phyloP scores from a whole-genome alignment of 2,113 vertebrate species.

The Gnathonemus longibarbis region DNA sequence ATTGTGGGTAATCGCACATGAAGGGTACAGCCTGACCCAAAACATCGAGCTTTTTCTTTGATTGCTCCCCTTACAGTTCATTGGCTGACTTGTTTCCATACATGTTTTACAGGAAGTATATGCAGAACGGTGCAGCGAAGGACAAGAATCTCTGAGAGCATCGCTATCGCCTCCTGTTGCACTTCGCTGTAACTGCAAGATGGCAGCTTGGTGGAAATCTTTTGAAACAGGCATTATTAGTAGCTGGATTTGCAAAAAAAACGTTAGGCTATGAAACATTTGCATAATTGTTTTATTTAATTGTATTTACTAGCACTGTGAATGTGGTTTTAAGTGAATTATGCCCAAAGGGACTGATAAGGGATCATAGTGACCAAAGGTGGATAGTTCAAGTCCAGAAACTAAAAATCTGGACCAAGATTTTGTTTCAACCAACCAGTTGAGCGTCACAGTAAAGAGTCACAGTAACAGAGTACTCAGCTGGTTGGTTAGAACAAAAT shows the following conservation, averaged over 20 bases:
- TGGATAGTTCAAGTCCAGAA: neutral
- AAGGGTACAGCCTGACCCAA: neutral
- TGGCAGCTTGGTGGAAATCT: slow-evolving; percentile 1
- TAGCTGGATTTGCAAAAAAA: slow-evolving; percentile 6
- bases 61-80: slow-evolving; percentile 9
- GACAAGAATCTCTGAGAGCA: slow-evolving; percentile 69
- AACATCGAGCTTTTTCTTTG: neutral
- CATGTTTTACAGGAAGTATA: slow-evolving; percentile 50
- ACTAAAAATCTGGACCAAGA: neutral
- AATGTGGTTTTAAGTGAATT: slow-evolving; percentile 49
- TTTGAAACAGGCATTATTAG: slow-evolving; percentile 12
- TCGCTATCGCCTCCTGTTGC: slow-evolving; percentile 49
- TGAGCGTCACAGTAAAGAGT: neutral
- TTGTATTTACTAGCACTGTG: slow-evolving; percentile 54
- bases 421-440: neutral
- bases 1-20: neutral
- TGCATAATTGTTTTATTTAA: slow-evolving; percentile 30
- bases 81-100: neutral
- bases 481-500: neutral
- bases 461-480: neutral
- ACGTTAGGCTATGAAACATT: slow-evolving; percentile 36
- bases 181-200: slow-evolving; percentile 31
- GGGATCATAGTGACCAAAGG: neutral
- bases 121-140: slow-evolving; percentile 76
- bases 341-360: neutral